Evolutionary conservation across 64 coral and sea anemone genomes (phyloP).

Genomic region (Dendrophyllia cribrosa): DNA sequence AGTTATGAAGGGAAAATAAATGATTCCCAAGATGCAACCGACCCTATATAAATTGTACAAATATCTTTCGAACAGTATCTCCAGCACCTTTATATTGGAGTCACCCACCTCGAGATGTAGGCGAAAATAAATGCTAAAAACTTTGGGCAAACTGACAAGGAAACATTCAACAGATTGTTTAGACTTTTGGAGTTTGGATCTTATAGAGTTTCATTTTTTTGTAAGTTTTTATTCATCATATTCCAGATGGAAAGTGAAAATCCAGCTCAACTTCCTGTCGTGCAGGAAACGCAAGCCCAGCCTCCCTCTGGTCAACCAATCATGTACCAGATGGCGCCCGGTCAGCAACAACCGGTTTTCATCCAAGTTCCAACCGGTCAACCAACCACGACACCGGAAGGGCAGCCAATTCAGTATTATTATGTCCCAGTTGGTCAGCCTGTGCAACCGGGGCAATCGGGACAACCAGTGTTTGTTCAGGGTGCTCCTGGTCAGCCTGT

Average conservation of each 20-base stretch:
- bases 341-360: conserved; percentile 20
- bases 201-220: not conserved
- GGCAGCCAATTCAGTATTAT: conserved; percentile 45
- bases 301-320: conserved; percentile 14
- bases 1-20: too few relatives aligned
- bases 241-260: conserved; percentile 36
- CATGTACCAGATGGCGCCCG: conserved; percentile 33
- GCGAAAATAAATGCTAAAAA: too few relatives aligned
- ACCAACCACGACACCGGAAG: not conserved
- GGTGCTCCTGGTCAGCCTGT: not conserved
- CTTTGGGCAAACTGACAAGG: too few relatives aligned
- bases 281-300: not conserved
- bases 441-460: not conserved
- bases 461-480: not conserved
- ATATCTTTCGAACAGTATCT: too few relatives aligned
- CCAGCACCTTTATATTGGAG: too few relatives aligned
- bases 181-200: too few relatives aligned
- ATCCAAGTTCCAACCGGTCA: conserved; percentile 18
- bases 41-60: too few relatives aligned
- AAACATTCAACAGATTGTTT: too few relatives aligned
- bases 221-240: not conserved
- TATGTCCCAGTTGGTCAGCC: not conserved
- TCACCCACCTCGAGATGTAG: too few relatives aligned
- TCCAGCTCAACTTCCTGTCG: conserved; percentile 9
- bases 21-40: too few relatives aligned